These are phyloP conservation scores for Buphagus erythrorhynchus DNA, from an alignment of 2,797 vertebrate genomes.

Conservation along the genomic window DNA sequence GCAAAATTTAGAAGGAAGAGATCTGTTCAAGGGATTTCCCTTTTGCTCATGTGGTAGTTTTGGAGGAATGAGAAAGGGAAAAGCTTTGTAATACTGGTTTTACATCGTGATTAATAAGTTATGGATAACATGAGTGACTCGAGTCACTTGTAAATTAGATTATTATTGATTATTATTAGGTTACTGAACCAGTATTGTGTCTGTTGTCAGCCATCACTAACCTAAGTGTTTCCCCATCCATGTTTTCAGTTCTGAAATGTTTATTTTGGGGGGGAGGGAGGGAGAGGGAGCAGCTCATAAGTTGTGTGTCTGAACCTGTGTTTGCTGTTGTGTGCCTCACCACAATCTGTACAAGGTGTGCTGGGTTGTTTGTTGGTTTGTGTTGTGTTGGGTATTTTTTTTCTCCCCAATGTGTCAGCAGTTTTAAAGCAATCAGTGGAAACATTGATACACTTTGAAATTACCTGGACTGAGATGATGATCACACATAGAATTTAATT, in stretches of 20 bases:
- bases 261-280: neutral
- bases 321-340: constrained; percentile 1
- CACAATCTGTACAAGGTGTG: neutral
- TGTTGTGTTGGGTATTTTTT: neutral
- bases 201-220: constrained; percentile 46
- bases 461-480: neutral
- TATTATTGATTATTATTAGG: constrained; percentile 42
- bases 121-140: constrained; percentile 3
- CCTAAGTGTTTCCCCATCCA: constrained; percentile 9
- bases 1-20: constrained; percentile 78
- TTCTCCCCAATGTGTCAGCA: neutral
- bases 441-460: neutral
- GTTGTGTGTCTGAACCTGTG: neutral
- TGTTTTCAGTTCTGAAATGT: constrained; percentile 6
- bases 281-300: neutral
- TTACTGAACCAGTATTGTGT: constrained; percentile 57
- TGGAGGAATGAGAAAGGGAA: constrained; percentile 67
- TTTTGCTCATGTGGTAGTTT: constrained; percentile 66
- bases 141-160: constrained; percentile 36
- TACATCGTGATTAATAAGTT: constrained; percentile 35
- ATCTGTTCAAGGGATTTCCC: constrained; percentile 78
- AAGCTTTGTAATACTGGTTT: constrained; percentile 56
- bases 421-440: constrained; percentile 18
- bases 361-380: neutral
- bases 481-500: neutral